Percentiles rank a stretch among this genome's conserved stretches.
Conservation (phyloP, 1,140 invertebrate species). For the Lordiphosa stackelbergi region DNA sequence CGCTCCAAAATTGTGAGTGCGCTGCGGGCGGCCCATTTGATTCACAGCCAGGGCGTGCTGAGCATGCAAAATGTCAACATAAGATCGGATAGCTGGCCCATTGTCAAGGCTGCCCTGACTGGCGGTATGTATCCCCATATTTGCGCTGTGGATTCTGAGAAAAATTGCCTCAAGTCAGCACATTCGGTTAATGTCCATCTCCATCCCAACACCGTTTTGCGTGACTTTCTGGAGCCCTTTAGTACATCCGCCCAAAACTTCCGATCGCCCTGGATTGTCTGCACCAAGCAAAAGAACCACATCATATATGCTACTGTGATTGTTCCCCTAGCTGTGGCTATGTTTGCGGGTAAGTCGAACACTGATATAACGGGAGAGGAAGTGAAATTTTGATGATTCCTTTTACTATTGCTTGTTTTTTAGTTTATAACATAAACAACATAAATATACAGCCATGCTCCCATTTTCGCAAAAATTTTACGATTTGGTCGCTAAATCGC, state of each 20-base stretch:
- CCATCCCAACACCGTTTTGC: constrained; percentile 82
- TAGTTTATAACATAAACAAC: too few species aligned
- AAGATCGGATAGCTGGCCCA: constrained; percentile 93
- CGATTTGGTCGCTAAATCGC: too few species aligned
- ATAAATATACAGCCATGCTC: too few species aligned
- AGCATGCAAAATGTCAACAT: constrained; percentile 88
- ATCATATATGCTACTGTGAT: constrained; percentile 87
- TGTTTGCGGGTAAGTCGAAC: constrained; percentile 78
- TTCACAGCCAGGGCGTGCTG: constrained; percentile 85
- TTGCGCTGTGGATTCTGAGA: constrained; percentile 80
- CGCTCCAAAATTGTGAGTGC: constrained; percentile 90
- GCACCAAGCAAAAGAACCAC: constrained; percentile 88
- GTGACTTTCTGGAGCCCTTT: constrained; percentile 63
- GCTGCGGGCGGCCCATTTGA: constrained; percentile 89
- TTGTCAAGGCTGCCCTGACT: constrained; percentile 93
- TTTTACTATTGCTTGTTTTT: too few species aligned
- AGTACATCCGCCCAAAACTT: constrained; percentile 78
- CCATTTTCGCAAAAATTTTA: too few species aligned
- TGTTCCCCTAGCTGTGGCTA: constrained; percentile 86
- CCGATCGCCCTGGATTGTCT: constrained; percentile 90
- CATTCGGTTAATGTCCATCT: constrained; percentile 30
- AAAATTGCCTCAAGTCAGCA: constrained; percentile 37
- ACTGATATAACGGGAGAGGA: too few species aligned
- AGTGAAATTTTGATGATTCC: too few species aligned
- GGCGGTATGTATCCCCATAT: constrained; percentile 93